Base-by-base conservation (phyloP, 2,797 vertebrate genomes). In the Poeciliopsis paucimaculata region DNA sequence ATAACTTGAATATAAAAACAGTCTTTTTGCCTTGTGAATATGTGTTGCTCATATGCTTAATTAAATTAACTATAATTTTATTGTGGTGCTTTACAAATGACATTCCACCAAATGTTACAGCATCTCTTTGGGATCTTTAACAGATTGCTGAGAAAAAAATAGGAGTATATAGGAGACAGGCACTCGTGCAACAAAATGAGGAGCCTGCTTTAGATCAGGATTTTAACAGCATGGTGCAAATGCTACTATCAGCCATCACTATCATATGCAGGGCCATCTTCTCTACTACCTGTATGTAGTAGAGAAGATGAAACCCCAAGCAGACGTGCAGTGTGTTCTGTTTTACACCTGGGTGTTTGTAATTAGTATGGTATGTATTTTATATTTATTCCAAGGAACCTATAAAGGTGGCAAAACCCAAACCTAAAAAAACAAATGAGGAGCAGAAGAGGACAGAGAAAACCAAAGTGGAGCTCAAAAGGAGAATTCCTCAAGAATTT, bases 401-500 rank as follows among this genome's bases (percentile, higher is more conserved):
- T 12, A 95, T 99, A 68, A 98, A 98, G 79, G 96, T 97, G 73
- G 87, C 97, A 2, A 97, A 96, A 85, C 95, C 96, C 45, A 96
- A 97, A 88, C 95, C 96, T 49, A 98, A 97, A 93, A 98, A 96
- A 87, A 87, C 95, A 0, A 95, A 93, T 0, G 91, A 94, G 1
- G 91, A 97, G 5, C 86, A 94, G 49, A 95, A 97, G 75, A 95
- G 94, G 76, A 84, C 94, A 0, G 97, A 98, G 83, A 97, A 96
- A 87, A 83, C 91, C 0, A 95, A 96, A 81, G 96, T 96, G 64
- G 97, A 97, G 80, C 92, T 93, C 20, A 95, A 93, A 90, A 96
- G 96, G 73, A 91, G 95, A 0, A 36, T 94, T 2, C 96, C 96
- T 0, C 89, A 94, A 68, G 98, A 98, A 80, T 95, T 96, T 12